Base-by-base conservation (phyloP, 64 coral and sea anemone genomes). In the Dendronephthya gigantea region DNA sequence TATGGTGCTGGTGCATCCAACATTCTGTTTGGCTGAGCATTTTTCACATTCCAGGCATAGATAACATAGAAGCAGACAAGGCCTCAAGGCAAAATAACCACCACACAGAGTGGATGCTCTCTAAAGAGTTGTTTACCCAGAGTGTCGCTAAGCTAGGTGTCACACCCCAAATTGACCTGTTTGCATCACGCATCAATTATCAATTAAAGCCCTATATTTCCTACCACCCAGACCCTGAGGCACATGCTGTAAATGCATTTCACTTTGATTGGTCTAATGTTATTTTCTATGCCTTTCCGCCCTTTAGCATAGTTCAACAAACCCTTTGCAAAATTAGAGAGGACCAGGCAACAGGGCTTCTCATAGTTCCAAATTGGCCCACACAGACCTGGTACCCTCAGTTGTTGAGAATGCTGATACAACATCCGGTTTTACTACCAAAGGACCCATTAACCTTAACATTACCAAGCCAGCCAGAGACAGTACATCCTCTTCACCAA, bases 281-380 rank as follows among this genome's bases (percentile, higher is more conserved):
- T 52, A 58, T 36, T 17, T 85, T 85, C 58, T 85, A 62, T 85
- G 49, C 75, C 68, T 87, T 87, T 39, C 90, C 84, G 38, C 90
- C 90, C 10, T 82, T 91, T 83, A 66, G 37, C 82, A 31, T 91
- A 2, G 68, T 83, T 83, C 31, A 50, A 30, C 83, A 40, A 38
- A 38, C 65, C 23, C 50, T 83, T 3, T 74, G 86, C 49, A 91
- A 91, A 27, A 50, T 90, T 33, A 79, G 82, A 82, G 48, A 81
- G 35, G 90, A 90, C 48, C 0, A 90, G 83, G 34, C 84, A 35
- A 32, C 38, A 0, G 74, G 90, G 43, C 82, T 90, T 43, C 27
- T 87, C 2, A 25, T 90, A 83, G 75, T 90, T 50, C 84, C 90
- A 47, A 36, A 47, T 0, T 83, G 84, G 90, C 48, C 50, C 52